Base-by-base conservation (phyloP, 2,113 vertebrate species). In the Callorhinus ursinus region DNA sequence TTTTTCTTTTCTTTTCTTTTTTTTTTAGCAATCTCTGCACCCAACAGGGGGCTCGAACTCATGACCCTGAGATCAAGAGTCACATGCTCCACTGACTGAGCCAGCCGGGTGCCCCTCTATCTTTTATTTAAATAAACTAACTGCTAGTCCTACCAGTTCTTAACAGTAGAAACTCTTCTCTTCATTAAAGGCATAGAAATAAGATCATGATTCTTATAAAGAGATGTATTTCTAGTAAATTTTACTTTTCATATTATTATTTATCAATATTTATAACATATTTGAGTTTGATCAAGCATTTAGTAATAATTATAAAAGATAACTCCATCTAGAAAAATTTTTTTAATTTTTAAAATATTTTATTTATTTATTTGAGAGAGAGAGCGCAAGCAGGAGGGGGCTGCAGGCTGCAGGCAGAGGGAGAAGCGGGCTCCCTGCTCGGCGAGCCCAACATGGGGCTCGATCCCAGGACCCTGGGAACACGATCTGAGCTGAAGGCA, bases 361-460 rank as follows among this genome's bases (percentile, higher is more conserved):
- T 67, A 33, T 69, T 69, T 69, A 69, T n/a, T 69, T 69, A n/a
- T 69, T 69, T 69, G 33, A 69, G 33, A 69, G 65, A 69, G 65
- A 69, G 33, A n/a, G 33, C 65, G 0, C 3, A 69, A n/a, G 65
- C 15, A 2, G 16, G 65, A 46, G 33, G 65, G 33, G 9, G 33
- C 16, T 0, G 15, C 28, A 1, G 39, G 39, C 39, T 39, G 39
- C 39, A 39, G 65, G 65, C 31, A n/a, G 65, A n/a, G 65, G 33
- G 65, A 69, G 65, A 69, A 69, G 65, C 65, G n/a, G 65, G 1
- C 15, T 69, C 15, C 33, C 65, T 0, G 0, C 28, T 7, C 33
- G 7, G 16, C 33, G 31, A 69, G 7, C 65, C 33, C 18, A 7
- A 67, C 14, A 1, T 0, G 0, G 65, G 7, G 1, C 33, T n/a